Conservation (phyloP, 2,888 invertebrate species). For the Agrypnus murinus region DNA sequence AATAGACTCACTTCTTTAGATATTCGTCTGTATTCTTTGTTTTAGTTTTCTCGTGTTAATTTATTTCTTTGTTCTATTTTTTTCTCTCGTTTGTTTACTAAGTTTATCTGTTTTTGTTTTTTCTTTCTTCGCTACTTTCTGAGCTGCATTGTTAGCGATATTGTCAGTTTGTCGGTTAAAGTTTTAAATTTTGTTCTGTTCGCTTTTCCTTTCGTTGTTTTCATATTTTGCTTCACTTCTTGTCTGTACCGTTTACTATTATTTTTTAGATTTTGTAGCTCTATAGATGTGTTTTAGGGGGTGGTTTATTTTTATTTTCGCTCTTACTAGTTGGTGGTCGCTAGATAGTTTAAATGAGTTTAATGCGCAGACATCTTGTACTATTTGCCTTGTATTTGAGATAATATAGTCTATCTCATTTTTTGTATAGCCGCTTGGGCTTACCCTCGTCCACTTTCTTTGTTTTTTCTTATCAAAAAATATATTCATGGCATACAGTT, state of each 20-base stretch:
- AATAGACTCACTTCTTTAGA: neutral
- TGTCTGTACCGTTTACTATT: conserved; percentile 1
- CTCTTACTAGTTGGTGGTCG: conserved; percentile 10
- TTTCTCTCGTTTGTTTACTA: no score
- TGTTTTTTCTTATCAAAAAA: neutral
- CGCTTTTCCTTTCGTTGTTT: no score
- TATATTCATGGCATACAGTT: conserved; percentile 8
- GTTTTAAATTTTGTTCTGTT: conserved; percentile 2
- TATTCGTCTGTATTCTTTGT: no score
- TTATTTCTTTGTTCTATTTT: no score
- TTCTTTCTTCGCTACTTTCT: no score
- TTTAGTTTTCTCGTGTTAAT: conserved; percentile 2
- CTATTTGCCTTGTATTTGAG: conserved; percentile 17
- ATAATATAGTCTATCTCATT: conserved; percentile 18
- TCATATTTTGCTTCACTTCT: conserved; percentile 2
- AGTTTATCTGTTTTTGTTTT: no score
- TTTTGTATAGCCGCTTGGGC: conserved; percentile 6
- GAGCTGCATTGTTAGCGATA: no score
- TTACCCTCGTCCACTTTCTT: conserved; percentile 1
- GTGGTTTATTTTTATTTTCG: conserved; percentile 13
- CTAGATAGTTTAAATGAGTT: conserved; percentile 19
- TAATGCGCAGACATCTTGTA: conserved; percentile 1
- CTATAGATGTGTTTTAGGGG: conserved; percentile 19
- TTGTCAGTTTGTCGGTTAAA: conserved; percentile 10
- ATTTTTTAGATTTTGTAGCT: conserved; percentile 7